Conservation (phyloP, 2,797 vertebrate species). For the Prunella strophiata region DNA sequence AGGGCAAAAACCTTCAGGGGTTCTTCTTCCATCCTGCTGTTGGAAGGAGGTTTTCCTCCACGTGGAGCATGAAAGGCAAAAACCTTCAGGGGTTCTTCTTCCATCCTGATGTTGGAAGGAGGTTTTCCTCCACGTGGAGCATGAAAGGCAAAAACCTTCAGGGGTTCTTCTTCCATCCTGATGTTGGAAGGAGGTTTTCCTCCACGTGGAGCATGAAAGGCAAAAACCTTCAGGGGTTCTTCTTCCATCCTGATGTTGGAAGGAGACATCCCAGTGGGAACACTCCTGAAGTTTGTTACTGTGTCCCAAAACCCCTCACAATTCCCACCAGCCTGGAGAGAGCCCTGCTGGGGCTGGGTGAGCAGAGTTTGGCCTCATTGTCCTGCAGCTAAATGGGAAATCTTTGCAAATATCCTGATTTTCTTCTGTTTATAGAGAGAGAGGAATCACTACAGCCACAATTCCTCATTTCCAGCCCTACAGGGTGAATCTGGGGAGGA, state of each 20-base stretch:
- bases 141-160: background rate
- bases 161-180: too few species aligned
- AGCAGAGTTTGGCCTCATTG: background rate
- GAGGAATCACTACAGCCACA: background rate
- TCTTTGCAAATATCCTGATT: background rate
- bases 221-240: background rate
- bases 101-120: background rate
- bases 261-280: background rate
- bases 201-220: too few species aligned
- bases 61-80: accelerated
- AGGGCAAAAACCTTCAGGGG: accelerated
- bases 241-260: too few species aligned
- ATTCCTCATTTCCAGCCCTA: background rate
- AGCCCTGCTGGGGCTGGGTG: accelerated
- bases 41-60: background rate
- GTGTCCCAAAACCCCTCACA: background rate
- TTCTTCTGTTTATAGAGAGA: background rate
- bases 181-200: too few species aligned
- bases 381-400: background rate
- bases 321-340: background rate
- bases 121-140: accelerated
- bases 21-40: background rate
- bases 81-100: too few species aligned
- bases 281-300: background rate
- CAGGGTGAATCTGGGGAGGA: background rate